Base-by-base conservation (phyloP, 2,113 vertebrate species). In the Mobula hypostoma region DNA sequence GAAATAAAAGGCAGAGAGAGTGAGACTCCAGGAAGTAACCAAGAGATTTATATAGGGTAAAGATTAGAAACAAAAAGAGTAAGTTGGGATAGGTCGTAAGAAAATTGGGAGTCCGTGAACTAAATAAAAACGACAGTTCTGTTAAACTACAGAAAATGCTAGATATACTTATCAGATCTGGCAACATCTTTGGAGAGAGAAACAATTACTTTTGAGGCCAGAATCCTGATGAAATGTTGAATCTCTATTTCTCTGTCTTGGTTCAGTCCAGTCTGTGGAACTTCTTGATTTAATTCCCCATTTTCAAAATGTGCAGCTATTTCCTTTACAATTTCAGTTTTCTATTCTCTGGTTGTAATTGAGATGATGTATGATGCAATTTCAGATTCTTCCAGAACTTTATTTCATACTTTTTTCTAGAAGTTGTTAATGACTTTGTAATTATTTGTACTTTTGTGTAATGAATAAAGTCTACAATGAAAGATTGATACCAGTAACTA, bases 341-440 rank as follows among this genome's bases (percentile, higher is more conserved):
- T 91, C 66, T 68, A 91, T 91, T 93, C 21, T 76, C 40, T 27
- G 24, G 12, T 74, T 74, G 27, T 93, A 56, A 15, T 74, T 93
- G 90, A 61, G 82, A 93, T 48, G 5, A 56, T 93, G 21, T 92
- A 72, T 76, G 70, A 29, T 19, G 21, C 19, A 74, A 32, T 74
- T 93, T 72, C 70, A 74, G 70, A 93, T 48, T 93, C 68, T 56
- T 93, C 70, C 40, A 92, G 19, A 63, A 92, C 63, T 40, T 92
- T 27, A 92, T 40, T 92, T 74, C 40, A 92, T 63, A 29, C 24
- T 21, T 56, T 48, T 27, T 24, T 76, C 12, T 27, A 14, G 21
- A 74, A 74, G 27, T 36, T 56, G 17, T 92, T 92, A 72, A 32
- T 24, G 36, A 93, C 36, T 27, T 7, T 93, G 70, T 76, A 93